Evolutionary conservation across 2,888 invertebrate genomes (phyloP).

Genomic region (Liposcelis brunnea): DNA sequence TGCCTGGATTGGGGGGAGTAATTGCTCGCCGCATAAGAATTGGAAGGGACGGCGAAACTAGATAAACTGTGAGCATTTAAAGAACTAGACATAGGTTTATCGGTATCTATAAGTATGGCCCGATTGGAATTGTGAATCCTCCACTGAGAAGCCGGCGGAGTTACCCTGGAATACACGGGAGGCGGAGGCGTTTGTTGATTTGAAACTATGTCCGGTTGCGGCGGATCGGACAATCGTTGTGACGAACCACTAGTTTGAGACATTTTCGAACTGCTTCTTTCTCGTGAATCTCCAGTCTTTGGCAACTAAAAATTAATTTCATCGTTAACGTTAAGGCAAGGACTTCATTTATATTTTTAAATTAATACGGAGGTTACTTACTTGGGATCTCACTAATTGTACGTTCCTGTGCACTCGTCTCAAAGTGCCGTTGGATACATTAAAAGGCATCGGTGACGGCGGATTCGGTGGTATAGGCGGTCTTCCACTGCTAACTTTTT

Average conservation of each 20-base stretch:
- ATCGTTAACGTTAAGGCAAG: too few species aligned
- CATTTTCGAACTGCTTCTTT: conserved; percentile 1
- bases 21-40: not conserved
- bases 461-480: conserved; percentile 6
- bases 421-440: not conserved
- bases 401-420: conserved; percentile 1
- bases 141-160: conserved; percentile 4
- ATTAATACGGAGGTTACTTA: too few species aligned
- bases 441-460: conserved; percentile 2
- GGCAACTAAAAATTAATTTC: not conserved
- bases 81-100: conserved; percentile 1
- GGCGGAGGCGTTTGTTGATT: not conserved
- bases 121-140: too few species aligned
- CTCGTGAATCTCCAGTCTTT: not conserved
- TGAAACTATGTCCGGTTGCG: not conserved
- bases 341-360: too few species aligned
- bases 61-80: conserved; percentile 1
- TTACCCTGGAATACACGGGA: conserved; percentile 4
- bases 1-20: conserved; percentile 4
- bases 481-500: not conserved
- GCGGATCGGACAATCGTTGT: conserved; percentile 2
- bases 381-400: not conserved
- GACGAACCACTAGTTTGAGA: not conserved
- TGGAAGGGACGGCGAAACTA: conserved; percentile 5
- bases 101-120: too few species aligned